Conservation (phyloP, 2,113 vertebrate genomes). For the Alethe castanea region DNA sequence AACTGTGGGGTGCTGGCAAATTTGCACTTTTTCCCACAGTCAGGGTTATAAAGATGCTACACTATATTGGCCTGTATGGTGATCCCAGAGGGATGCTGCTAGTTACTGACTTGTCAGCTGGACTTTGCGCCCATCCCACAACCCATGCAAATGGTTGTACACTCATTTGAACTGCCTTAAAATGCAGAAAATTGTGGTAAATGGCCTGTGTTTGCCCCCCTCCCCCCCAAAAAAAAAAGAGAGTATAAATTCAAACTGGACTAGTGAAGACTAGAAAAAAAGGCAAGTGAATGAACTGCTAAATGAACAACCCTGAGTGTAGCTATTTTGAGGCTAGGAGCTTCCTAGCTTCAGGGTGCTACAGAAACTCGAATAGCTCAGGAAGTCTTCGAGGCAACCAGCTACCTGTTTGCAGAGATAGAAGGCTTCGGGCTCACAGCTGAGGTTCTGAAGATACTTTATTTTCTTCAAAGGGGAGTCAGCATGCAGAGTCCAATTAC, state of each 20-base stretch:
- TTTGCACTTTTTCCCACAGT: background rate
- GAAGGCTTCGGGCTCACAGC: no score
- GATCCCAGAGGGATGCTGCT: background rate
- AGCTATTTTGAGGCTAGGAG: no score
- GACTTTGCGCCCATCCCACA: background rate
- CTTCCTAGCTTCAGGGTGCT: no score
- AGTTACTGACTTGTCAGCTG: background rate
- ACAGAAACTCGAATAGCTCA: no score
- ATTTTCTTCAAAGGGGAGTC: no score
- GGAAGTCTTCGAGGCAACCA: no score
- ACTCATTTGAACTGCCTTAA: background rate
- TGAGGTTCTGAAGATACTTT: no score
- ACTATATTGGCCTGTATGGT: background rate
- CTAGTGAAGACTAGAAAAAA: background rate
- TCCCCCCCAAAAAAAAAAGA: background rate
- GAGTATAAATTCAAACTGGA: background rate
- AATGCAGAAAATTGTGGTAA: background rate
- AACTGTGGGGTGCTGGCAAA: rapidly evolving
- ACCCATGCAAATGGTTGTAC: rapidly evolving
- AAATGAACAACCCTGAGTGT: background rate
- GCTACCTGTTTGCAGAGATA: no score
- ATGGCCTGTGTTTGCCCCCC: background rate
- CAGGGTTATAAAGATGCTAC: background rate
- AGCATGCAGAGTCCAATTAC: no score
- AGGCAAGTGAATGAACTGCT: background rate